Percentiles rank a stretch among this genome's conserved stretches.
These are phyloP conservation scores for Melanaphis sacchari DNA, from an alignment of 1,140 invertebrate genomes.

Conservation along the genomic window DNA sequence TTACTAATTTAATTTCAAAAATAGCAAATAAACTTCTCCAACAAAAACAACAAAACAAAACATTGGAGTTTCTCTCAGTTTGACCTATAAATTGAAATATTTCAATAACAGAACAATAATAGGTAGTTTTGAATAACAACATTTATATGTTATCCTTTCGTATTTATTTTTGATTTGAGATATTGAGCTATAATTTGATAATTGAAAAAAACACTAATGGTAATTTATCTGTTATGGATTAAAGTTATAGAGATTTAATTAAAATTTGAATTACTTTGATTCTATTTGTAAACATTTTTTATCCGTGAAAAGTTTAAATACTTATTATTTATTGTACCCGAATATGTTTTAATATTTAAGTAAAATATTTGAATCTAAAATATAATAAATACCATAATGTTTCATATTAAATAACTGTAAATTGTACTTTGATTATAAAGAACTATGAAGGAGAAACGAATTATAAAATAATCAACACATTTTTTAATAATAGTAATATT, in stretches of 20 bases:
- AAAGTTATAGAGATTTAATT: neutral
- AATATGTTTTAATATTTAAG: neutral
- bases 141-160: neutral
- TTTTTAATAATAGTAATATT: neutral
- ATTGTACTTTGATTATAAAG: neutral
- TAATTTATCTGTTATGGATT: neutral
- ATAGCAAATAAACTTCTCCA: neutral
- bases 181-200: neutral
- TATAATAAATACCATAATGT: neutral
- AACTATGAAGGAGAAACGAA: neutral
- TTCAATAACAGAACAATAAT: slow-evolving; percentile 7
- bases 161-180: neutral
- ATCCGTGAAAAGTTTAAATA: neutral
- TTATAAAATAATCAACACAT: neutral
- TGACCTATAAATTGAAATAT: neutral
- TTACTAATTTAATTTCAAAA: slow-evolving; percentile 4
- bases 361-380: neutral
- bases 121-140: neutral
- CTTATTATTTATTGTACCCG: neutral
- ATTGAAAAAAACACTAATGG: neutral
- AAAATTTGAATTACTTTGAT: neutral
- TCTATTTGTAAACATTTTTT: neutral
- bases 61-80: neutral
- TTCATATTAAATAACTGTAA: neutral
- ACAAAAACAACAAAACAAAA: slow-evolving; percentile 9